phyloP scores from a whole-genome alignment of 2,113 vertebrate species.

The Xenopus laevis region DNA sequence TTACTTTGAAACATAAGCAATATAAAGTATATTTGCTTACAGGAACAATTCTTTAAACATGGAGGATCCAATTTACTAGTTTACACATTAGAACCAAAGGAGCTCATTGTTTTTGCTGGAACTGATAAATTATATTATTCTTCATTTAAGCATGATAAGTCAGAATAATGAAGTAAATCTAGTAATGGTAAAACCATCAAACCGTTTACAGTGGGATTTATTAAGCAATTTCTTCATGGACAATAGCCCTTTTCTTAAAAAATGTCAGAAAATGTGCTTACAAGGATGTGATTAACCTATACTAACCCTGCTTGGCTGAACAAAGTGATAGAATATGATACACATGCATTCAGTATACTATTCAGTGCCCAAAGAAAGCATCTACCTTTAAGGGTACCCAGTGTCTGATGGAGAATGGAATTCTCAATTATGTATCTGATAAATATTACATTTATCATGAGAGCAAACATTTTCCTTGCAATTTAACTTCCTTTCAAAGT shows the following conservation, averaged over 20 bases:
- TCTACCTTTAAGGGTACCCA: constrained; percentile 19
- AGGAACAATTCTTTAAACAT: neutral
- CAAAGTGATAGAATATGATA: constrained; percentile 44
- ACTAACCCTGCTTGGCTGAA: constrained; percentile 41
- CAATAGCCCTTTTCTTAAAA: neutral
- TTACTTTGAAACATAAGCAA: neutral
- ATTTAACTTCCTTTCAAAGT: constrained; percentile 10
- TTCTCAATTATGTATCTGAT: constrained; percentile 35
- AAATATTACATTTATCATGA: constrained; percentile 33
- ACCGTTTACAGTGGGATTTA: neutral
- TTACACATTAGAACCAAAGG: neutral
- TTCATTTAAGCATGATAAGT: constrained; percentile 39
- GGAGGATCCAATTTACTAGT: neutral
- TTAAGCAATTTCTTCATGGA: constrained; percentile 40
- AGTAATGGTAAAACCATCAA: constrained; percentile 19
- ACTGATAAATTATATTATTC: constrained; percentile 29
- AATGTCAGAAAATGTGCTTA: constrained; percentile 9
- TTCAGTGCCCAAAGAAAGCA: constrained; percentile 29
- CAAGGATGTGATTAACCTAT: constrained; percentile 40
- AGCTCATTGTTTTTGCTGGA: constrained; percentile 15
- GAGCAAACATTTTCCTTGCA: constrained; percentile 19
- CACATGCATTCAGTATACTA: constrained; percentile 15
- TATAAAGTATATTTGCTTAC: neutral
- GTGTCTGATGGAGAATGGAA: constrained; percentile 19
- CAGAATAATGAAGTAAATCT: constrained; percentile 36